These are phyloP conservation scores for Pantherophis guttatus DNA, from an alignment of 2,113 vertebrate species.

Conservation along the genomic window DNA sequence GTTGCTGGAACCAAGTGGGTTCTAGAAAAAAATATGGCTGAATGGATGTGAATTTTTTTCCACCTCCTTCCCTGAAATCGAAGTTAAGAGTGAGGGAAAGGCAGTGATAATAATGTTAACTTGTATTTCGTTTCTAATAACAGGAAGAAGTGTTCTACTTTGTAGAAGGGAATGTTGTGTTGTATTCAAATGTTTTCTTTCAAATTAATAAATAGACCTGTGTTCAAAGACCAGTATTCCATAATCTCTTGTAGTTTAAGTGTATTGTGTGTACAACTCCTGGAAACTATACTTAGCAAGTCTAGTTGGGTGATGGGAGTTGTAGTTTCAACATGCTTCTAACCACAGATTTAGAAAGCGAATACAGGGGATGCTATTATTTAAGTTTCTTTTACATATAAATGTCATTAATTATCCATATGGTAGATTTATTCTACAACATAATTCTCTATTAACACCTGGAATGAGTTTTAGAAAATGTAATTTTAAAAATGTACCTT, in stretches of 20 bases:
- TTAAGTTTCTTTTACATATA: not conserved
- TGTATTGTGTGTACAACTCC: not conserved
- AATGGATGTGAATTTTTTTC: not conserved
- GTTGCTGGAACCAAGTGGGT: not conserved
- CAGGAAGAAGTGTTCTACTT: not conserved
- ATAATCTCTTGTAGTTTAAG: not conserved
- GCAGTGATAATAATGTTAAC: not conserved
- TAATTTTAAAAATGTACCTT: not conserved
- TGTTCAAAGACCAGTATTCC: not conserved
- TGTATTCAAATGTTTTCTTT: not conserved
- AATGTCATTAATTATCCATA: not conserved
- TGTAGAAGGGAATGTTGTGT: not conserved
- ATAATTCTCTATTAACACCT: not conserved
- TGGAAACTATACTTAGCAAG: not conserved
- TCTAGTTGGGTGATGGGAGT: not conserved
- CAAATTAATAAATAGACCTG: not conserved
- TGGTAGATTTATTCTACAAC: not conserved
- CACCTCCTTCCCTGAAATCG: not conserved
- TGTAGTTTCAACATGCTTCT: not conserved
- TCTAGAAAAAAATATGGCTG: not conserved
- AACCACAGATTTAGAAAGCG: not conserved
- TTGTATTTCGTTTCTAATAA: not conserved
- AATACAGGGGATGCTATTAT: not conserved
- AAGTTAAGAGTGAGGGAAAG: not conserved
- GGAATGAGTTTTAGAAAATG: not conserved